These are phyloP conservation scores for Enteromius argenteus DNA, from an alignment of 2,797 vertebrate genomes.

Conservation along the genomic window DNA sequence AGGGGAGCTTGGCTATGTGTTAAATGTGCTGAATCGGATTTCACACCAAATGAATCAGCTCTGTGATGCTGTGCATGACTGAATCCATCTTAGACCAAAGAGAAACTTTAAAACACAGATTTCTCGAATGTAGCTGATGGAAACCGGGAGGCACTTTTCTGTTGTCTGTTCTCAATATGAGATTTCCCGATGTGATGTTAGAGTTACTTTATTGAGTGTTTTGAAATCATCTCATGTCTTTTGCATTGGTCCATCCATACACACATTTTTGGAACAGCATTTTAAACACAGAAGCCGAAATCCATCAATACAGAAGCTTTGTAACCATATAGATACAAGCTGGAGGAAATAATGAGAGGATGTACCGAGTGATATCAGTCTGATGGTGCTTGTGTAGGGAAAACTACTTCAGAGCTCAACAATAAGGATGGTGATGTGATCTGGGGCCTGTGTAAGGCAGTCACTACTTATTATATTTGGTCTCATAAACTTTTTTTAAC, in stretches of 20 bases:
- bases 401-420: conserved; percentile 21
- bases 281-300: conserved; percentile 3
- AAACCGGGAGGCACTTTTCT: conserved; percentile 14
- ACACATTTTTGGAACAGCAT: conserved; percentile 25
- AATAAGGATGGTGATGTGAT: neutral
- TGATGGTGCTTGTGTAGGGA: neutral
- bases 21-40: neutral
- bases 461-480: neutral
- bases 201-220: neutral
- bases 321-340: neutral
- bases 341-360: neutral
- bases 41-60: neutral
- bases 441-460: neutral
- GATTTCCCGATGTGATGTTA: neutral
- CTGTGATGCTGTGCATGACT: neutral
- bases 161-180: conserved; percentile 12
- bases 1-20: conserved; percentile 1
- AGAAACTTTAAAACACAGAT: neutral
- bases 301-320: neutral
- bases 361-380: neutral
- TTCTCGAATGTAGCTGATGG: neutral
- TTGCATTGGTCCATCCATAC: conserved; percentile 38
- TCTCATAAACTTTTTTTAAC: neutral
- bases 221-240: neutral
- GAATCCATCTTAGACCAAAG: neutral